Conservation (phyloP, 1,140 invertebrate genomes). For the Cotesia glomerata region DNA sequence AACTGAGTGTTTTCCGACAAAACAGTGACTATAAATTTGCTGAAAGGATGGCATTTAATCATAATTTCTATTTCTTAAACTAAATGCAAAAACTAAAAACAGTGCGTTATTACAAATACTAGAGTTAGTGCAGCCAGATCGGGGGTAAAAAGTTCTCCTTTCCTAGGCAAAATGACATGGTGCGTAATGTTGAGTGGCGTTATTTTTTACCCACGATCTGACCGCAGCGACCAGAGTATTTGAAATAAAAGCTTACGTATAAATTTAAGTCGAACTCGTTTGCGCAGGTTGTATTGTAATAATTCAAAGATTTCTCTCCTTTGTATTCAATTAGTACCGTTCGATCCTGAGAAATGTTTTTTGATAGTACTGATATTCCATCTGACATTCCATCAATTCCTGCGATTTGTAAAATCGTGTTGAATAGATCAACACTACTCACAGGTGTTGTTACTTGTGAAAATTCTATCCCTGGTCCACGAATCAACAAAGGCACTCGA, state of each 20-base stretch:
- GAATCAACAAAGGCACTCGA: slow-evolving; percentile 78
- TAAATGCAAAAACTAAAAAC: too few relatives aligned
- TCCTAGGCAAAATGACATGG: slow-evolving; percentile 28
- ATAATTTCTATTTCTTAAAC: too few relatives aligned
- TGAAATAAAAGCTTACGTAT: slow-evolving; percentile 56
- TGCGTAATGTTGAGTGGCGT: too few relatives aligned
- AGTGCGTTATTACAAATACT: too few relatives aligned
- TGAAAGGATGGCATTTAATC: too few relatives aligned
- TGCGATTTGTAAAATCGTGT: slow-evolving; percentile 78
- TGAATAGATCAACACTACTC: slow-evolving; percentile 80
- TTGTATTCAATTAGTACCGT: slow-evolving; percentile 78
- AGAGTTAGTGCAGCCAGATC: too few relatives aligned
- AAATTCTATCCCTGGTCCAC: slow-evolving; percentile 73
- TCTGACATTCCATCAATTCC: slow-evolving; percentile 60
- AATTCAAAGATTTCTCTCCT: slow-evolving; percentile 71
- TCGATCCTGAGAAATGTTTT: slow-evolving; percentile 51
- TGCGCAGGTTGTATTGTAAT: slow-evolving; percentile 65
- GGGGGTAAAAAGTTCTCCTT: too few relatives aligned
- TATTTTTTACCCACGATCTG: too few relatives aligned
- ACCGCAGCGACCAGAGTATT: too few relatives aligned
- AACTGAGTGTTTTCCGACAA: too few relatives aligned
- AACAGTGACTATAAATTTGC: neutral
- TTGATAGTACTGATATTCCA: slow-evolving; percentile 54
- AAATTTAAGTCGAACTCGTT: slow-evolving; percentile 62
- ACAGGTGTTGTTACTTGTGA: slow-evolving; percentile 65